Evolutionary conservation across 2,888 invertebrate species (phyloP), one percentile per base, ranked within the genome.

Genomic region (Conchocele bisecta): DNA sequence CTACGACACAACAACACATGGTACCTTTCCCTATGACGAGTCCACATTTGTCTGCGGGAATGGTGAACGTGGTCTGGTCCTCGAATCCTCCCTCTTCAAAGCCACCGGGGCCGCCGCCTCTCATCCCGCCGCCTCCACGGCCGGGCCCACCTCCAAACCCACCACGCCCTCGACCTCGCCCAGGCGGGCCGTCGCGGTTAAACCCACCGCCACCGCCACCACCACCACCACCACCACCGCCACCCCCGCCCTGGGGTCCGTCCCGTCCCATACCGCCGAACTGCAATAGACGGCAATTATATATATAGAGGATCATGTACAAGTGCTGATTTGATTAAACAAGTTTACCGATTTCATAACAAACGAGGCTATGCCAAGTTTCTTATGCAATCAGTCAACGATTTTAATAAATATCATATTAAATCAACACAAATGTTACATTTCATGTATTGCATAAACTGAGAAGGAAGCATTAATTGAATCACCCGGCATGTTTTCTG

Each of bases 1-100:
- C n/a, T n/a, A n/a, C n/a, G n/a, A n/a, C n/a, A n/a, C n/a, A n/a
- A n/a, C n/a, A n/a, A n/a, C n/a, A 37, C 2, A 42, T 29, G 5
- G 88, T 83, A 95, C 96, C 97, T 93, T 97, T 95, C 67, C 98
- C 98, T 89, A 98, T 98, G 71, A 98, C 97, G 82, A 98, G 96
- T 39, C 99, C 99, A 91, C 98, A 98, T 92, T 99, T 98, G 74
- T 96, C 95, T 56, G 97, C 96, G 59, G 98, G 98, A 50, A 99
- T 97, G 66, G 95, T 94, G 92, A 97, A 97, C 9, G 95, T 95
- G 75, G 96, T 96, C 89, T 97, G 95, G 78, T 96, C 94, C 51
- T 87, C 83, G 69, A 83, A 86, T 44, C 83, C 82, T 9, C 74
- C 71, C 11, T 66, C 79, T 20, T 81, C 83, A 64, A 79, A 81